Conservation (phyloP, 2,888 invertebrate species). For the Coelopa pilipes region DNA sequence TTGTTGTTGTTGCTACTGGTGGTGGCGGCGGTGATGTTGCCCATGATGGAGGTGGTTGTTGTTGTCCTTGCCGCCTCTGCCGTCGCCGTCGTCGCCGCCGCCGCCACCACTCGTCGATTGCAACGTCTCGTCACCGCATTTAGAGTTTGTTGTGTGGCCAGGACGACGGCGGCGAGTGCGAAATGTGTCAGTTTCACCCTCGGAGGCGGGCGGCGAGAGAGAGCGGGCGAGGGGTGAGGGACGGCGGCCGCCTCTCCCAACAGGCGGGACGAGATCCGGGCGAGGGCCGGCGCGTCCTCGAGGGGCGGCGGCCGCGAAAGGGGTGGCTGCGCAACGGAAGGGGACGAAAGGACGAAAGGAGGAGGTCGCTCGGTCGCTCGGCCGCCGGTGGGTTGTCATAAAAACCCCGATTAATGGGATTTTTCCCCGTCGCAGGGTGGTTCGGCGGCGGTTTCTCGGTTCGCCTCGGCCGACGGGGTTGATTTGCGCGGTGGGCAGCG, state of each 20-base stretch:
- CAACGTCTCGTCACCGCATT: conserved; percentile 32
- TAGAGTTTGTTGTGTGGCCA: conserved; percentile 43
- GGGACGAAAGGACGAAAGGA: conserved; percentile 11
- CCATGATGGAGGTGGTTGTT: conserved; percentile 12
- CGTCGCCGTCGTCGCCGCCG: background rate
- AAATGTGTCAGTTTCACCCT: conserved; percentile 19
- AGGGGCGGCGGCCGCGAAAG: conserved; percentile 16
- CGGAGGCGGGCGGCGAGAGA: background rate
- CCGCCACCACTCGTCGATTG: background rate
- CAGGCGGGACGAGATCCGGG: background rate
- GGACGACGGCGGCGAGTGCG: conserved; percentile 11
- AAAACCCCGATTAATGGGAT: conserved; percentile 26
- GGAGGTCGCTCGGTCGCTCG: too few relatives aligned
- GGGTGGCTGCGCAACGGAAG: conserved; percentile 23
- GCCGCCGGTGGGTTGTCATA: too few relatives aligned
- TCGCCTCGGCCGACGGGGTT: conserved; percentile 47
- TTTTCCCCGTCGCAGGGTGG: conserved; percentile 30
- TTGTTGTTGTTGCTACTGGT: conserved; percentile 5
- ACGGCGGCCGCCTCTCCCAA: background rate
- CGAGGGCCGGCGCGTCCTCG: background rate
- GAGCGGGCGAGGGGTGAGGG: background rate
- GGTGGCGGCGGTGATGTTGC: background rate
- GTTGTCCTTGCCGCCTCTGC: background rate
- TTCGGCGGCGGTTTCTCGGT: conserved; percentile 44
- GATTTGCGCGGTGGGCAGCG: conserved; percentile 39